Evolutionary conservation across 2,888 invertebrate genomes (phyloP).

Genomic region (Pseudanteris insignis): DNA sequence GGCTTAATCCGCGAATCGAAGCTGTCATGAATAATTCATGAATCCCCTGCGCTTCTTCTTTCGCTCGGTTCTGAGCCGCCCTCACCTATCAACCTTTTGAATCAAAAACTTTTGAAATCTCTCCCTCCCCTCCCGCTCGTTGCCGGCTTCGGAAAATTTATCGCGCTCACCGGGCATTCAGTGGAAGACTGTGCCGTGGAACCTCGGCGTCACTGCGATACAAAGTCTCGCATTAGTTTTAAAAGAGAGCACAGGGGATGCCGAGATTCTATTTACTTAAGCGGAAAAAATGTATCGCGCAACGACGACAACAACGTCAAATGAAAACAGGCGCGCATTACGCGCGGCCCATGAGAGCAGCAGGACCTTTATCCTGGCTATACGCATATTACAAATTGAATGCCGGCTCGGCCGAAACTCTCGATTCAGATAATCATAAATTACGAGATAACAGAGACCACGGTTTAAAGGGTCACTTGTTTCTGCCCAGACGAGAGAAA

Average conservation of each 20-base stretch:
- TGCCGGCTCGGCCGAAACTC: slow-evolving; percentile 47
- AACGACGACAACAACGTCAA: slow-evolving; percentile 18
- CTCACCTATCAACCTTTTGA: slow-evolving; percentile 54
- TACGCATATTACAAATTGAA: slow-evolving; percentile 49
- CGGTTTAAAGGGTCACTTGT: slow-evolving; percentile 33
- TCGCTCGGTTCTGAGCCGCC: slow-evolving; percentile 44
- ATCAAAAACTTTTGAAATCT: slow-evolving; percentile 62
- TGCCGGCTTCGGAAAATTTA: slow-evolving; percentile 55
- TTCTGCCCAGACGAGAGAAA: slow-evolving; percentile 37
- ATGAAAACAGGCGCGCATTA: slow-evolving; percentile 23
- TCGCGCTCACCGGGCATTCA: slow-evolving; percentile 57
- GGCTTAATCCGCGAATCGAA: slow-evolving; percentile 65
- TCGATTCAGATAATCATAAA: slow-evolving; percentile 56
- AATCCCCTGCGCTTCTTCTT: slow-evolving; percentile 46
- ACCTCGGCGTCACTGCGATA: slow-evolving; percentile 39
- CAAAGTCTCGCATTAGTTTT: slow-evolving; percentile 43
- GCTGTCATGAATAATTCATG: slow-evolving; percentile 65
- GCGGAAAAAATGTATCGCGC: slow-evolving; percentile 41
- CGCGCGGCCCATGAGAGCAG: slow-evolving; percentile 12
- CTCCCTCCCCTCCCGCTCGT: slow-evolving; percentile 41
- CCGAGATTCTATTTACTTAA: slow-evolving; percentile 44
- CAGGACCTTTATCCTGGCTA: slow-evolving; percentile 25
- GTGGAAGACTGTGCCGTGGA: slow-evolving; percentile 33
- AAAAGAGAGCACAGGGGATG: slow-evolving; percentile 41
- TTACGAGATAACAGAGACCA: slow-evolving; percentile 52